A percentile compares a stretch with the other conserved stretches of the same genome.
These are phyloP conservation scores for Anarhynchus alexandrinus DNA, from an alignment of 2,113 vertebrate genomes.

Conservation along the genomic window DNA sequence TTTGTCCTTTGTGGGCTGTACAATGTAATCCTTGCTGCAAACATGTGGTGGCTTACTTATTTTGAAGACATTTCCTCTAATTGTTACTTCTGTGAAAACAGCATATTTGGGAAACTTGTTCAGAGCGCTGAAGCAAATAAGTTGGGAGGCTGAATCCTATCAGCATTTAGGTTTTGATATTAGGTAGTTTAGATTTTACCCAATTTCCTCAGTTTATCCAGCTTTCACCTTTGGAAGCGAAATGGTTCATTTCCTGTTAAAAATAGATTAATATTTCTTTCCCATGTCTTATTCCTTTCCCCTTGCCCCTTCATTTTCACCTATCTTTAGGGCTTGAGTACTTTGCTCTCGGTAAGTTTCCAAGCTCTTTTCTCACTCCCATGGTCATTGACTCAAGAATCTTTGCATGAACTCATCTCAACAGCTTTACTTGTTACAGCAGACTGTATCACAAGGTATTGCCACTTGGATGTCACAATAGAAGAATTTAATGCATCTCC, in stretches of 20 bases:
- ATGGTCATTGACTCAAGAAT: not conserved
- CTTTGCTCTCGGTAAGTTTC: slow-evolving; percentile 75
- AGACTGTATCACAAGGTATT: slow-evolving; percentile 55
- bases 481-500: not conserved
- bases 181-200: not conserved
- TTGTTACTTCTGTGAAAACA: not conserved
- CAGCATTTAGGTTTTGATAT: not conserved
- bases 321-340: slow-evolving; percentile 72
- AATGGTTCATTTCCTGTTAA: slow-evolving; percentile 30
- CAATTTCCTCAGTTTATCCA: not conserved
- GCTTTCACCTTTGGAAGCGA: not conserved
- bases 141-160: not conserved
- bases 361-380: slow-evolving; percentile 58
- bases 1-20: not conserved
- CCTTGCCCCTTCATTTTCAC: slow-evolving; percentile 56
- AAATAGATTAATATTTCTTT: slow-evolving; percentile 72
- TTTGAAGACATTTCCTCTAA: not conserved
- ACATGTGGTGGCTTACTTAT: not conserved
- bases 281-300: slow-evolving; percentile 66
- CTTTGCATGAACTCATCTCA: slow-evolving; percentile 47
- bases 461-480: slow-evolving; percentile 14
- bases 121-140: not conserved
- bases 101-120: not conserved
- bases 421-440: slow-evolving; percentile 20
- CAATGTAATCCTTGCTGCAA: not conserved